Evolutionary conservation across 2,113 vertebrate genomes (phyloP).

Genomic region (Azemiops feae): DNA sequence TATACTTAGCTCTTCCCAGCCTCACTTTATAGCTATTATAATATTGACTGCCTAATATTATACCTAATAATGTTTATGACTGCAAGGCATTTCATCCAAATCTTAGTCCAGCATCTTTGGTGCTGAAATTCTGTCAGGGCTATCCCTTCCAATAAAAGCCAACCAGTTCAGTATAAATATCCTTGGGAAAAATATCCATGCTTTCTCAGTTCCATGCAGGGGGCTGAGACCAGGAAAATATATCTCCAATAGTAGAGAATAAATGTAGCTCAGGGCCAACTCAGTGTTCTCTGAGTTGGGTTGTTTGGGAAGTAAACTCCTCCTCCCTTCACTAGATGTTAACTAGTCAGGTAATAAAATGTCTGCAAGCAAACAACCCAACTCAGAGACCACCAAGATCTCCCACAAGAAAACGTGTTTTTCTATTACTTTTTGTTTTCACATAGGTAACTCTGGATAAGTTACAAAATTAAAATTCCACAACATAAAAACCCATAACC

Average conservation of each 20-base stretch:
- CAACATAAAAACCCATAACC: background rate
- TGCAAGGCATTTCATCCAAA: background rate
- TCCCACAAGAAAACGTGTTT: background rate
- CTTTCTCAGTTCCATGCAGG: background rate
- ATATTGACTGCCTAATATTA: background rate
- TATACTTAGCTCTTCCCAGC: background rate
- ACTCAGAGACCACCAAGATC: background rate
- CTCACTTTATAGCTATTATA: background rate
- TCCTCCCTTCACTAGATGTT: background rate
- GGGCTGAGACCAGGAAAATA: background rate
- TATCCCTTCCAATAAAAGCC: background rate
- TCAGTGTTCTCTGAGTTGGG: background rate
- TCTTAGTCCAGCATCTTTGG: background rate
- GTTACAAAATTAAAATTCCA: background rate
- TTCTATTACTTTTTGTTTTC: background rate
- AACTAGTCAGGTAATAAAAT: background rate
- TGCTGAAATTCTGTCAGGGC: background rate
- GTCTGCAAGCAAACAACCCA: background rate
- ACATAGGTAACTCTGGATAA: background rate
- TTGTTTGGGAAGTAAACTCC: background rate
- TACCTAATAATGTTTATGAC: background rate
- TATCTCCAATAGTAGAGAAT: background rate
- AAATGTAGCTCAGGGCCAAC: background rate
- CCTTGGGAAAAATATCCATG: background rate
- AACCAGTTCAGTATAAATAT: background rate